These are phyloP conservation scores for Dicroscelio sp. DNA, from an alignment of 2,888 invertebrate genomes.

Conservation along the genomic window DNA sequence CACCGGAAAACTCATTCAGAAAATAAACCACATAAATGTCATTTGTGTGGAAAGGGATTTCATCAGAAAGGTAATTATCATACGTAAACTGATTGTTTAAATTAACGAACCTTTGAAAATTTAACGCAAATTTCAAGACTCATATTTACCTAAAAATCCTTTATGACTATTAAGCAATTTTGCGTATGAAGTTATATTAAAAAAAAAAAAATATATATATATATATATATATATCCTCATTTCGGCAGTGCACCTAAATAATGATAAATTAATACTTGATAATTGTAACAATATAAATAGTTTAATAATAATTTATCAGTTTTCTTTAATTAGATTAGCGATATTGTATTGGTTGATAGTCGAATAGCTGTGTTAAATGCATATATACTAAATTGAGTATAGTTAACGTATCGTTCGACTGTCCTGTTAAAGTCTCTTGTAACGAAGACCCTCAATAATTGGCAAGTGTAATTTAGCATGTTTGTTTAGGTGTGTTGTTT, in stretches of 20 bases:
- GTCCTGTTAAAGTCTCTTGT: constrained; percentile 68
- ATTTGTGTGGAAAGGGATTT: constrained; percentile 95
- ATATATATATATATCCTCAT: too few species aligned
- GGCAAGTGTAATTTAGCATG: constrained; percentile 68
- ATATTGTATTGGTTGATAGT: constrained; percentile 38
- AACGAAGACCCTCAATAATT: constrained; percentile 71
- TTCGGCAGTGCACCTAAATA: too few species aligned
- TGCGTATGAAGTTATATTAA: too few species aligned
- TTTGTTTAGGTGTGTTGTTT: constrained; percentile 60
- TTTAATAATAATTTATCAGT: neutral
- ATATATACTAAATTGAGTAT: constrained; percentile 47
- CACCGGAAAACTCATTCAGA: constrained; percentile 95
- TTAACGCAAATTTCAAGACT: constrained; percentile 55
- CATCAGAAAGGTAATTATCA: constrained; percentile 94
- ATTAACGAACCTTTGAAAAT: constrained; percentile 72
- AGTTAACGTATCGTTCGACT: constrained; percentile 62
- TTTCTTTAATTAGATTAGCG: too few species aligned
- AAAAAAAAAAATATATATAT: too few species aligned
- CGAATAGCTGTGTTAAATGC: constrained; percentile 28
- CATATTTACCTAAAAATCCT: too few species aligned
- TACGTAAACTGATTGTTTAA: constrained; percentile 73
- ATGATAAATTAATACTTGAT: too few species aligned
- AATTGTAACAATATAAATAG: too few species aligned
- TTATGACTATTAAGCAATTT: too few species aligned
- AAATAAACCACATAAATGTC: constrained; percentile 95